Percentiles rank a stretch among this genome's conserved stretches.
These are phyloP conservation scores for Corvus hawaiiensis DNA, from an alignment of 2,113 vertebrate genomes.

Conservation along the genomic window DNA sequence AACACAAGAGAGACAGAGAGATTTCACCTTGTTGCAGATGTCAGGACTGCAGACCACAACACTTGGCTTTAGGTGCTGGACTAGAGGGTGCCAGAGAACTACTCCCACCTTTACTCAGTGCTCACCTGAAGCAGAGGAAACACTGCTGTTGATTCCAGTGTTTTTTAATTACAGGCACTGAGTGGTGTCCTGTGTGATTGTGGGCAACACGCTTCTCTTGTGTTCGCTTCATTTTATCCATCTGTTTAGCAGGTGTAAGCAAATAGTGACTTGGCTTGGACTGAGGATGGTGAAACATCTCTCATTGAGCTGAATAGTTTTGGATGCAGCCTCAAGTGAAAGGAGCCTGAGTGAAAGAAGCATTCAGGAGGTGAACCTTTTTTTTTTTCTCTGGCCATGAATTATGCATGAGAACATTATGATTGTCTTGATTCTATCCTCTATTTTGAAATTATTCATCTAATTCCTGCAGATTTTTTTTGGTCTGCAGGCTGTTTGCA, in stretches of 20 bases:
- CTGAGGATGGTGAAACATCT: background rate
- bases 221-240: background rate
- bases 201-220: background rate
- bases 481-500: background rate
- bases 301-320: slow-evolving; percentile 15
- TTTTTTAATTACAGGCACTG: background rate
- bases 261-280: background rate
- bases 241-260: background rate
- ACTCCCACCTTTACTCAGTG: background rate
- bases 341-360: slow-evolving; percentile 24
- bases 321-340: slow-evolving; percentile 3
- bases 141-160: background rate
- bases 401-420: slow-evolving; percentile 47
- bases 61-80: background rate
- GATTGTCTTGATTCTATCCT: slow-evolving; percentile 47
- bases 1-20: background rate
- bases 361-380: slow-evolving; percentile 10
- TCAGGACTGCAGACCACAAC: background rate
- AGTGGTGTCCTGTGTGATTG: fast-evolving
- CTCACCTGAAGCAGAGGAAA: background rate
- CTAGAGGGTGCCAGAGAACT: background rate
- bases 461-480: background rate
- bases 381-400: background rate
- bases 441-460: slow-evolving; percentile 46
- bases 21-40: background rate